These are phyloP conservation scores for Acrossocheilus fasciatus DNA, from an alignment of 2,797 vertebrate species.

Conservation along the genomic window DNA sequence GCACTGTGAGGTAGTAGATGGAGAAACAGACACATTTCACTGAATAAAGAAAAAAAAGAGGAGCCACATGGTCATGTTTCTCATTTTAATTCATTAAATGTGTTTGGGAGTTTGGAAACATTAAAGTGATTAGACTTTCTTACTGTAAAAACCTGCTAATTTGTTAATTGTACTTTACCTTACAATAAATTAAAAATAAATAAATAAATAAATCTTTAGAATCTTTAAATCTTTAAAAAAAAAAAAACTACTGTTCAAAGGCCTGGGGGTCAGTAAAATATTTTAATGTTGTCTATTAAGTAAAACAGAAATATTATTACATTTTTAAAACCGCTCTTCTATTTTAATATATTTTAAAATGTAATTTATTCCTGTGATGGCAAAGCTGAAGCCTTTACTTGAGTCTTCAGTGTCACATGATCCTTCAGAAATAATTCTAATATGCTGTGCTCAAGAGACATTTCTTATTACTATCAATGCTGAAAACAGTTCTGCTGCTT, in stretches of 20 bases:
- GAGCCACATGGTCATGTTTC: not conserved
- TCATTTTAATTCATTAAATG: not conserved
- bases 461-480: not conserved
- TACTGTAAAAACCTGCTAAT: not conserved
- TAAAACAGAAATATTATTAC: not conserved
- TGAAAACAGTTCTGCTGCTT: not conserved
- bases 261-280: not conserved
- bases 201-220: too few species aligned
- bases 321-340: not conserved
- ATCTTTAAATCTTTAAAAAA: not conserved
- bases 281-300: not conserved
- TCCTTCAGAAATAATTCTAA: not conserved
- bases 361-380: not conserved
- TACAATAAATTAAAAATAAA: not conserved
- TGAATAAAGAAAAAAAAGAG: not conserved
- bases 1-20: slow-evolving; percentile 18
- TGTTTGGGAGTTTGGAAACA: not conserved
- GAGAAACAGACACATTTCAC: slow-evolving; percentile 10
- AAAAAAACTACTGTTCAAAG: not conserved
- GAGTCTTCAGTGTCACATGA: not conserved
- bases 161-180: not conserved
- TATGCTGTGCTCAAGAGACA: too few species aligned
- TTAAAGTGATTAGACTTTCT: not conserved
- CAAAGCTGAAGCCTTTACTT: not conserved
- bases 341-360: not conserved